Evolutionary conservation across 2,113 vertebrate genomes (phyloP), one percentile per base, ranked within the genome.

Genomic region (Stomatorhinus ivindoensis): DNA sequence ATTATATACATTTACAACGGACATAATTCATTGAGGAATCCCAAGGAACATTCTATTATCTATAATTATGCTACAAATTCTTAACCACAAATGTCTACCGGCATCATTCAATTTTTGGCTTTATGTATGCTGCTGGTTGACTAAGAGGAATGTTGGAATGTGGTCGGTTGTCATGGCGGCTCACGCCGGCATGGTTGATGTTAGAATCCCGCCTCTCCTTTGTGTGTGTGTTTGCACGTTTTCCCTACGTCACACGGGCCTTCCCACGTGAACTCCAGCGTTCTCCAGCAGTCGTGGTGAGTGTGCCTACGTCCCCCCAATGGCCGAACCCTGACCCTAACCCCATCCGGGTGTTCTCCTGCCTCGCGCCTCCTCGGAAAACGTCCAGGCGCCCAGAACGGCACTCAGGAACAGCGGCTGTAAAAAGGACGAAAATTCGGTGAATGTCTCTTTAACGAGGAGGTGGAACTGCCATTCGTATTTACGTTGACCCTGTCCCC

Each of bases 401-500:
- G 73, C 35, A 42, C 17, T 42, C 73, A 80, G 15, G 73, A 76
- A 35, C 3, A 76, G 65, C 3, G 10, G 8, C 3, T 3, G 86
- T 31, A 21, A 31, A 17, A 15, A 3, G 61, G 15, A 39, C 19
- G 69, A 19, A 42, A 89, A 11, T 39, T 21, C 0, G 19, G 17
- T 42, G 50, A 35, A 50, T 47, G 58, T 73, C 31, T 58, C 46
- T 76, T 73, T 46, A 39, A 73, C 19, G 9, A 69, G 35, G n/a
- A 86, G 82, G 11, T 46, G 69, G 27, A 44, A 11, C 35, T 51
- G 24, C 19, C 17, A 11, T 48, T 89, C 46, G 46, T 65, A 86
- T 48, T 89, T 73, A 86, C 65, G 13, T 61, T 88, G 47, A 89
- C 46, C 35, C 27, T 58, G 4, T 89, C n/a, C 42, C 27, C 83